Evolutionary conservation across 1,140 invertebrate genomes (phyloP).

Genomic region (Pygmarrhopalites habei): DNA sequence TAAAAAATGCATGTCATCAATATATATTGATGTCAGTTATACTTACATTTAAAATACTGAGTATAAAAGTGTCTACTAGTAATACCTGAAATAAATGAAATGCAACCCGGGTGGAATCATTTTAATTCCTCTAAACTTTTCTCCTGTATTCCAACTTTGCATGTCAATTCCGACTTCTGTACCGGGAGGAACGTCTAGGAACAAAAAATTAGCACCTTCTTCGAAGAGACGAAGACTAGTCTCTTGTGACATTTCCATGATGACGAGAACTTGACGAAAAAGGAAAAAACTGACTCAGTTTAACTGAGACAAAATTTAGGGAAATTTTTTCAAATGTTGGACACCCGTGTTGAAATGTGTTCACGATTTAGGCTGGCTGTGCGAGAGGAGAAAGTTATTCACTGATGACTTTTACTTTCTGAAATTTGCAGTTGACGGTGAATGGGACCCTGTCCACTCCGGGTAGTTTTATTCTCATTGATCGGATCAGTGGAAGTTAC

Average conservation of each 20-base stretch:
- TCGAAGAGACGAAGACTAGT: constrained; percentile 66
- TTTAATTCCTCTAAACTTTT: constrained; percentile 90
- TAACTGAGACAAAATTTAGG: background rate
- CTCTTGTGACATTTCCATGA: constrained; percentile 63
- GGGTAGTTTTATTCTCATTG: background rate
- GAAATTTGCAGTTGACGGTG: background rate
- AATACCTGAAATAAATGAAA: constrained; percentile 80
- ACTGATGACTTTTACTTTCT: background rate
- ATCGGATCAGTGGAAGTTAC: background rate
- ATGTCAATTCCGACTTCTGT: constrained; percentile 97
- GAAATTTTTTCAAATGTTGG: background rate
- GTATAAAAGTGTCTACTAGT: constrained; percentile 24
- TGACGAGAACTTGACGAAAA: too few species aligned
- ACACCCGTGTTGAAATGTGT: background rate
- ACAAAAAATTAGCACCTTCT: constrained; percentile 73
- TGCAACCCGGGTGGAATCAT: constrained; percentile 98
- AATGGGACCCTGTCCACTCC: background rate
- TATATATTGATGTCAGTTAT: too few species aligned
- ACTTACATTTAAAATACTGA: too few species aligned
- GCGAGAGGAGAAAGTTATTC: background rate
- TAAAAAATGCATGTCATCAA: too few species aligned
- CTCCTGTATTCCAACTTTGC: constrained; percentile 84
- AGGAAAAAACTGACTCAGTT: background rate
- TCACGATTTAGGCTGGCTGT: background rate
- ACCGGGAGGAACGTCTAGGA: constrained; percentile 73